These are phyloP conservation scores for Chrysomela aeneicollis DNA, from an alignment of 2,888 invertebrate genomes.

Conservation along the genomic window DNA sequence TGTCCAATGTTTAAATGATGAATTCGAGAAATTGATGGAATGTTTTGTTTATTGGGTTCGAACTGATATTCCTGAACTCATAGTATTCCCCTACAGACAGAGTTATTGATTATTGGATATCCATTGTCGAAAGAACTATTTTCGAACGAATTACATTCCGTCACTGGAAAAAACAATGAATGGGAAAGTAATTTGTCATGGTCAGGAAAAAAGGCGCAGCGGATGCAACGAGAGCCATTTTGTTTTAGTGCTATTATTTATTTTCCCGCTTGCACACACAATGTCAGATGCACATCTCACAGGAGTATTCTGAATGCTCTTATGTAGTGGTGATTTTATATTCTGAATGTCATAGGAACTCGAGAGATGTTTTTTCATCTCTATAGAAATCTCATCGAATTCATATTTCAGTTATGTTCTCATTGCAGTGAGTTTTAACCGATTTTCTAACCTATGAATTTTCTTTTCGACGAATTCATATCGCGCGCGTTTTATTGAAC, in stretches of 20 bases:
- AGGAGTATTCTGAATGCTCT: background rate
- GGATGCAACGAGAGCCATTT: slow-evolving; percentile 1
- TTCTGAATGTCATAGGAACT: background rate
- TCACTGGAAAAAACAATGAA: slow-evolving; percentile 7
- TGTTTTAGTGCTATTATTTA: slow-evolving; percentile 1
- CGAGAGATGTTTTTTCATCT: too few species aligned
- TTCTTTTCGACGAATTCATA: too few species aligned
- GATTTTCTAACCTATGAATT: too few species aligned
- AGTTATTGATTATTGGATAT: slow-evolving; percentile 1
- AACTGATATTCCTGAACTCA: background rate
- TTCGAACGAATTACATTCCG: slow-evolving; percentile 5
- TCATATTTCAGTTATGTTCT: too few species aligned
- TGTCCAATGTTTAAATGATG: too few species aligned
- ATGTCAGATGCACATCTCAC: slow-evolving; percentile 2
- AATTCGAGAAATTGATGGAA: too few species aligned
- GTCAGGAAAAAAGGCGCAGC: slow-evolving; percentile 3
- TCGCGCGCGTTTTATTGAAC: too few species aligned
- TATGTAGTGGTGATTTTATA: background rate
- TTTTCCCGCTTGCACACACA: background rate
- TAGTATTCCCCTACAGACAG: background rate
- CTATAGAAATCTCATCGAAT: too few species aligned
- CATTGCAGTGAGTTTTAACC: too few species aligned
- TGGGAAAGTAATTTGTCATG: slow-evolving; percentile 5
- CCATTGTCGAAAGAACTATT: slow-evolving; percentile 5
- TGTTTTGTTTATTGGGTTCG: too few species aligned